A percentile compares a stretch with the other conserved stretches of the same genome.
These are phyloP conservation scores for Rhagonycha fulva DNA, from an alignment of 2,888 invertebrate genomes.

Conservation along the genomic window DNA sequence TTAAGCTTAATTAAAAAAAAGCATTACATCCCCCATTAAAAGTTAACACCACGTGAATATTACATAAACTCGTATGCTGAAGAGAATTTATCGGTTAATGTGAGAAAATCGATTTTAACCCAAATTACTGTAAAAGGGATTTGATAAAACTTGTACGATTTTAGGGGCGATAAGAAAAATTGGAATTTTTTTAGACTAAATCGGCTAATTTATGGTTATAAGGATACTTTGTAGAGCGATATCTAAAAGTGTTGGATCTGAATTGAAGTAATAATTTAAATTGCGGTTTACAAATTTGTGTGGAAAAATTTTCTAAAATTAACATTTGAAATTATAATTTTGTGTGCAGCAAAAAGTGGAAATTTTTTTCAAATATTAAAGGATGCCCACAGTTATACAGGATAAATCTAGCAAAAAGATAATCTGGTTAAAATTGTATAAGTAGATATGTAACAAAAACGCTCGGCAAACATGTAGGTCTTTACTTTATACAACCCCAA, in stretches of 20 bases:
- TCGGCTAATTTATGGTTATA: background rate
- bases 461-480: constrained; percentile 43
- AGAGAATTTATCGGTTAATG: background rate
- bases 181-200: background rate
- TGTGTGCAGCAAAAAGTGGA: background rate
- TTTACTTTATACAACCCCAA: constrained; percentile 38
- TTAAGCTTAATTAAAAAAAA: background rate
- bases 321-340: background rate
- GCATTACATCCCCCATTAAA: background rate
- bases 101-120: background rate
- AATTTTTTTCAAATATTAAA: background rate
- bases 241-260: background rate
- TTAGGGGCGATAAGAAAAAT: background rate
- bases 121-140: background rate
- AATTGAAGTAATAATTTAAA: background rate
- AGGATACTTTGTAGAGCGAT: background rate
- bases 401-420: constrained; percentile 30
- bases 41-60: background rate
- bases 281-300: background rate
- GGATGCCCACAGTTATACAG: background rate
- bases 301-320: background rate
- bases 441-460: constrained; percentile 39
- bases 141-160: background rate
- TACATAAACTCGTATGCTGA: background rate
- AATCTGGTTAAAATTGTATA: constrained; percentile 43